A percentile compares a stretch with the other conserved stretches of the same genome.
phyloP scores from a whole-genome alignment of 1,140 invertebrate genomes.

The Camponotus vicinus region DNA sequence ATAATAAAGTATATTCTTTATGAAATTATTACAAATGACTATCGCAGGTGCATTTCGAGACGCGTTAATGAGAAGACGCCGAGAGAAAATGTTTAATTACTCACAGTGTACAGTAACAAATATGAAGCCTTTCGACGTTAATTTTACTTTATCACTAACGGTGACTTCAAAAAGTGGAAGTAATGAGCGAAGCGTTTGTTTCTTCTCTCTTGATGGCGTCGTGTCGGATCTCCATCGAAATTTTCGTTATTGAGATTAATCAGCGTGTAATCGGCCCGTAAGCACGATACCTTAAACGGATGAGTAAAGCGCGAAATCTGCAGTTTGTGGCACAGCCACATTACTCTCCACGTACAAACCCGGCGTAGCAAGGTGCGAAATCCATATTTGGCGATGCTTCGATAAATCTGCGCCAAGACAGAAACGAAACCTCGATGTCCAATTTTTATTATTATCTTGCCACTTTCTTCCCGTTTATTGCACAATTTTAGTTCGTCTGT shows the following conservation, averaged over 20 bases:
- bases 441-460: conserved; percentile 47
- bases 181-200: conserved; percentile 43
- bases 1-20: conserved; percentile 18
- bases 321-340: conserved; percentile 73
- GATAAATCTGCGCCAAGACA: conserved; percentile 79
- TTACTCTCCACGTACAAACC: conserved; percentile 39
- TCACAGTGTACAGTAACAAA: conserved; percentile 1
- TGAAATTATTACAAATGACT: not conserved
- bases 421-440: conserved; percentile 57
- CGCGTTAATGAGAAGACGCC: conserved; percentile 28
- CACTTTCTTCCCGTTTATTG: conserved; percentile 38
- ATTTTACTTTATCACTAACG: conserved; percentile 46
- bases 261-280: conserved; percentile 77
- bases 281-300: conserved; percentile 78
- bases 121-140: conserved; percentile 13
- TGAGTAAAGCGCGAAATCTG: conserved; percentile 75
- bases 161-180: conserved; percentile 23
- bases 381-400: conserved; percentile 80
- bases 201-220: not conserved
- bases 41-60: not conserved
- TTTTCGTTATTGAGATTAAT: conserved; percentile 81
- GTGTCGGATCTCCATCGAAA: not conserved
- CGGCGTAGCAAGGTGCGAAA: conserved; percentile 76
- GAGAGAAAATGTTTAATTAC: conserved; percentile 69
- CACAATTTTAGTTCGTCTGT: conserved; percentile 19